These are phyloP conservation scores for Galeopsomyia nigrocyanea DNA, from an alignment of 2,888 invertebrate species.

Conservation along the genomic window DNA sequence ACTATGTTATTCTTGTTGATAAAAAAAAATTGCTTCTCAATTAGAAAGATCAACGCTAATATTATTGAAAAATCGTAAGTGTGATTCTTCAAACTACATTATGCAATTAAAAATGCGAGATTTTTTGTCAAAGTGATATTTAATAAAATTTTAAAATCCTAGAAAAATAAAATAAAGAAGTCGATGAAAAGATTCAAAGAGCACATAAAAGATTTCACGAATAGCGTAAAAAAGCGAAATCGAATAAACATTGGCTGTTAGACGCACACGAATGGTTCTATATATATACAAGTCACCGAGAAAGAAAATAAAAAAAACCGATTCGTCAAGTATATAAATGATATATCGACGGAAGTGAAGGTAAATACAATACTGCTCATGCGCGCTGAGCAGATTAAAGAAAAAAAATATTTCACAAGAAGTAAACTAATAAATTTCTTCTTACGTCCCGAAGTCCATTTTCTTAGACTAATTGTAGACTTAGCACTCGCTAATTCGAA, in stretches of 20 bases:
- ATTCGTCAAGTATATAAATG: slow-evolving; percentile 5
- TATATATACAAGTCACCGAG: neutral
- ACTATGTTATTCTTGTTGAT: slow-evolving; percentile 9
- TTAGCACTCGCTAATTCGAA: slow-evolving; percentile 47
- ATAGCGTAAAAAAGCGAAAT: slow-evolving; percentile 26
- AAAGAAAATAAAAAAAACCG: slow-evolving; percentile 35
- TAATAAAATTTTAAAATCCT: slow-evolving; percentile 12
- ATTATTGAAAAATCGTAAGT: slow-evolving; percentile 21
- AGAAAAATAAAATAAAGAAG: slow-evolving; percentile 24
- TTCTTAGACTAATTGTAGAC: slow-evolving; percentile 44
- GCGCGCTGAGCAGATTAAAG: slow-evolving; percentile 14
- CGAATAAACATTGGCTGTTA: slow-evolving; percentile 49
- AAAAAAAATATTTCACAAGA: slow-evolving; percentile 9
- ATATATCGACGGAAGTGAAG: slow-evolving; percentile 20
- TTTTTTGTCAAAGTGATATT: slow-evolving; percentile 40
- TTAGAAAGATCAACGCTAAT: slow-evolving; percentile 12
- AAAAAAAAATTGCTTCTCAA: slow-evolving; percentile 17
- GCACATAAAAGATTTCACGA: slow-evolving; percentile 24
- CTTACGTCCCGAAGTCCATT: slow-evolving; percentile 25
- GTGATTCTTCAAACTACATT: slow-evolving; percentile 25
- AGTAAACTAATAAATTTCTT: slow-evolving; percentile 30
- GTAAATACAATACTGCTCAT: slow-evolving; percentile 10
- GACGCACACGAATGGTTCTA: slow-evolving; percentile 34
- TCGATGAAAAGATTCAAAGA: slow-evolving; percentile 25
- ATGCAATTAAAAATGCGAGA: slow-evolving; percentile 39